Percentiles rank a stretch among this genome's conserved stretches.
Conservation (phyloP, 2,888 invertebrate genomes). For the Marasmarcha lunaedactyla region DNA sequence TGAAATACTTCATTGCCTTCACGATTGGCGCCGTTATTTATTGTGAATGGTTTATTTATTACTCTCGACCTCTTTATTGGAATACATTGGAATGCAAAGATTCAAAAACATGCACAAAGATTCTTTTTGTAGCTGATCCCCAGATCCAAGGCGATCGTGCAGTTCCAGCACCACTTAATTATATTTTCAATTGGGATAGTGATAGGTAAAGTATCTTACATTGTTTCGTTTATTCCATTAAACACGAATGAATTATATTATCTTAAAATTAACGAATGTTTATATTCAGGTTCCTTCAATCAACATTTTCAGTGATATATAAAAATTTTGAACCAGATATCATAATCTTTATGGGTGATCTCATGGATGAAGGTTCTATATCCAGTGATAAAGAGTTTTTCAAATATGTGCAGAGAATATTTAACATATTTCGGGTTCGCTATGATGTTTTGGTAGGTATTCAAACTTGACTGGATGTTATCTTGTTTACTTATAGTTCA, state of each 20-base stretch:
- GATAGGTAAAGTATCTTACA: conserved; percentile 75
- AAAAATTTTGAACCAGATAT: conserved; percentile 83
- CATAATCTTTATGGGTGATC: conserved; percentile 91
- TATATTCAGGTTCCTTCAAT: conserved; percentile 77
- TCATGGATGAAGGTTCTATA: conserved; percentile 94
- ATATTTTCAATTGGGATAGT: conserved; percentile 85
- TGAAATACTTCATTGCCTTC: conserved; percentile 35
- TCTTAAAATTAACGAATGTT: neutral
- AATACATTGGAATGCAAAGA: conserved; percentile 52
- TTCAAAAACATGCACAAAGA: conserved; percentile 68
- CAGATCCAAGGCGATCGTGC: conserved; percentile 88
- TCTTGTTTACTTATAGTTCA: too few relatives aligned
- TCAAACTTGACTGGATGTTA: too few relatives aligned
- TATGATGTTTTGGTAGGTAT: conserved; percentile 35
- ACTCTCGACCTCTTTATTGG: conserved; percentile 45
- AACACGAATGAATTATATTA: neutral
- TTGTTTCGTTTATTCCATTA: neutral
- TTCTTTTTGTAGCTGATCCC: conserved; percentile 89
- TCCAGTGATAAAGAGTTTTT: conserved; percentile 79
- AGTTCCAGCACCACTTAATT: conserved; percentile 76
- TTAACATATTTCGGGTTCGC: conserved; percentile 39
- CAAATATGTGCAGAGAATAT: conserved; percentile 80
- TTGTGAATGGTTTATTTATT: conserved; percentile 70
- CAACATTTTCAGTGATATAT: conserved; percentile 81
- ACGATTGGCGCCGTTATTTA: conserved; percentile 43